Base-by-base conservation (phyloP, 92 coral and sea anemone genomes). In the Phymanthus crucifer region DNA sequence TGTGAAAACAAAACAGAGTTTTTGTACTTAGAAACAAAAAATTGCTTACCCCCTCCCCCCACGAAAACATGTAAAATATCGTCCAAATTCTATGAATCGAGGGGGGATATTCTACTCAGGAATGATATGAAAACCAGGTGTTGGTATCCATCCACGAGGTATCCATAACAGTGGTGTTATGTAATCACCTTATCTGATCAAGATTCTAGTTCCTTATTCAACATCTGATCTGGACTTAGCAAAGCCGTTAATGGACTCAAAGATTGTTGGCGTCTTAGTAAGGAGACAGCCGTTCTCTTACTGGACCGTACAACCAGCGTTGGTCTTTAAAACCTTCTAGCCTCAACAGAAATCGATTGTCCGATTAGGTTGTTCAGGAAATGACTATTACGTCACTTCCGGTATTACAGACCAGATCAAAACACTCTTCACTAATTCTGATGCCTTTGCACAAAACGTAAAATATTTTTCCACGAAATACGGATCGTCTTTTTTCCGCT, bases 381-480 rank as follows among this genome's bases (percentile, higher is more conserved):
- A 24, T 34, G 13, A 27, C 68, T 12, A 61, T 61, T 61, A 61
- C 68, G 68, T 61, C 68, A 61, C 29, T 61, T 61, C 68, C 68
- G 33, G 68, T 29, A 10, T 61, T 27, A 24, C 27, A 61, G 32
- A 8, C 34, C 18, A 61, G 68, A 27, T 1, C 36, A 61, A 61
- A 61, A 61, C 68, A 61, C 17, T 4, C 16, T 24, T 27, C 27
- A 16, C n/a, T n/a, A n/a, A 21, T 7, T 27, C 34, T 27, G 68
- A 61, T 61, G 68, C 68, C 29, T 34, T 29, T 8, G 12, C 16
- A 3, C 0, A 19, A 3, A 23, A 23, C 31, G 27, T 21, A 21
- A 27, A 54, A 54, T 54, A 4, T 0, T 54, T 54, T 54, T 18
- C 64, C 27, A 50, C 58, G 58, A 0, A 50, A 50, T 14, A 50